Conservation (phyloP, 23 tunicate genomes). For the Halocynthia aurantium region DNA sequence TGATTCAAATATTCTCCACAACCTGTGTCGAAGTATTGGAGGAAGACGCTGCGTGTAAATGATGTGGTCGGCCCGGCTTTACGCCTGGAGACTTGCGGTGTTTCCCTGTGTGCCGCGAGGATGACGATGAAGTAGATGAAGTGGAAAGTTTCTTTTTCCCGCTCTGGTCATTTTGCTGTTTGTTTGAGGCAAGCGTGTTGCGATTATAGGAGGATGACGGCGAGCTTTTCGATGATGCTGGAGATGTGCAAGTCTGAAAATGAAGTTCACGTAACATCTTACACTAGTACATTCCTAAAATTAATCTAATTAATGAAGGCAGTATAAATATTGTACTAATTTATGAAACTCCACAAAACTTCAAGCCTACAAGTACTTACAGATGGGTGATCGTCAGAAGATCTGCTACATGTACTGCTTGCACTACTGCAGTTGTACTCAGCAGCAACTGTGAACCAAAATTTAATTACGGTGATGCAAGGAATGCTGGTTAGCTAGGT, state of each 20-base stretch:
- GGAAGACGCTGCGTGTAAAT: conserved; percentile 31
- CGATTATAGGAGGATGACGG: conserved; percentile 9
- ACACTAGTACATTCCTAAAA: not conserved
- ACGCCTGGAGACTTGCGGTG: not conserved
- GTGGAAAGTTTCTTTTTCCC: conserved; percentile 31
- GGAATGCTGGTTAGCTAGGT: too few relatives aligned
- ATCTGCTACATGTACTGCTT: conserved; percentile 48
- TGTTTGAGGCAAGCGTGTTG: not conserved
- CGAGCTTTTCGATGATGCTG: conserved; percentile 34
- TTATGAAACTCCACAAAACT: not conserved
- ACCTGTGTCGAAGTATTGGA: conserved; percentile 33
- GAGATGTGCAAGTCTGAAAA: conserved; percentile 26
- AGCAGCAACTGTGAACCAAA: not conserved
- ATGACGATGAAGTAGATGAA: conserved; percentile 33
- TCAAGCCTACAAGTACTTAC: conserved; percentile 23
- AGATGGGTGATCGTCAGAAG: conserved; percentile 55
- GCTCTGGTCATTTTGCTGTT: not conserved
- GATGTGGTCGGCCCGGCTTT: conserved; percentile 11
- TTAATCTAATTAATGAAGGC: not conserved
- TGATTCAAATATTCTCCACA: too few relatives aligned
- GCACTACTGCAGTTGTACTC: conserved; percentile 28
- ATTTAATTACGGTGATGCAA: too few relatives aligned
- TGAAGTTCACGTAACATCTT: not conserved
- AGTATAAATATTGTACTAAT: conserved; percentile 1
- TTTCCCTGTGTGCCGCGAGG: conserved; percentile 12